phyloP scores from a whole-genome alignment of 2,797 vertebrate genomes.

The Scomberomorus guttatus region DNA sequence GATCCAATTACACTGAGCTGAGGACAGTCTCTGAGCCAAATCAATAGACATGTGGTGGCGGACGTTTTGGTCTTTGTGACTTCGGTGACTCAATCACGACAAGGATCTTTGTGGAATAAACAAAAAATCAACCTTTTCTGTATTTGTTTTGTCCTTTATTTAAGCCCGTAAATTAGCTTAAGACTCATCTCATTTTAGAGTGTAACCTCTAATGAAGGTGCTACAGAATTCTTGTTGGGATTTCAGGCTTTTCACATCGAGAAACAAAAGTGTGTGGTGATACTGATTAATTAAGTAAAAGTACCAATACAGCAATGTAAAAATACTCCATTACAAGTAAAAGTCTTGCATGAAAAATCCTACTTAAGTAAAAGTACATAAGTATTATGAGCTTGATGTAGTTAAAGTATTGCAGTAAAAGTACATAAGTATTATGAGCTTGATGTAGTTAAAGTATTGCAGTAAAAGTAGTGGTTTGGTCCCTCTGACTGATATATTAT shows the following conservation, averaged over 20 bases:
- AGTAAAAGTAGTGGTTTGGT: too few relatives aligned
- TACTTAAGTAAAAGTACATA: too few relatives aligned
- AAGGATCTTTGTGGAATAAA: constrained; percentile 16
- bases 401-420: too few relatives aligned
- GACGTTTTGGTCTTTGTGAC: constrained; percentile 5
- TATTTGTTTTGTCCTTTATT: not conserved
- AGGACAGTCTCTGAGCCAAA: constrained; percentile 38
- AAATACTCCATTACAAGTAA: too few relatives aligned
- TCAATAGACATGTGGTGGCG: constrained; percentile 7
- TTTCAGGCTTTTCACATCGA: not conserved
- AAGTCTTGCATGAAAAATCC: too few relatives aligned
- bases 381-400: too few relatives aligned
- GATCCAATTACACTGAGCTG: constrained; percentile 58
- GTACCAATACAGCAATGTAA: too few relatives aligned
- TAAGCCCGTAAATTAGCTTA: too few relatives aligned
- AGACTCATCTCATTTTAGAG: not conserved
- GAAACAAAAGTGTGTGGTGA: not conserved
- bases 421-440: too few relatives aligned
- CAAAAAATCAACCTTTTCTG: not conserved
- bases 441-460: too few relatives aligned
- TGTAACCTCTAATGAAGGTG: not conserved
- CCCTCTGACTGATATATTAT: too few relatives aligned
- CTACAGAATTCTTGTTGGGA: not conserved
- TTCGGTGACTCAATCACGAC: constrained; percentile 4
- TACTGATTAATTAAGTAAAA: too few relatives aligned